These are phyloP conservation scores for Heptranchias perlo DNA, from an alignment of 2,113 vertebrate species.

Conservation along the genomic window DNA sequence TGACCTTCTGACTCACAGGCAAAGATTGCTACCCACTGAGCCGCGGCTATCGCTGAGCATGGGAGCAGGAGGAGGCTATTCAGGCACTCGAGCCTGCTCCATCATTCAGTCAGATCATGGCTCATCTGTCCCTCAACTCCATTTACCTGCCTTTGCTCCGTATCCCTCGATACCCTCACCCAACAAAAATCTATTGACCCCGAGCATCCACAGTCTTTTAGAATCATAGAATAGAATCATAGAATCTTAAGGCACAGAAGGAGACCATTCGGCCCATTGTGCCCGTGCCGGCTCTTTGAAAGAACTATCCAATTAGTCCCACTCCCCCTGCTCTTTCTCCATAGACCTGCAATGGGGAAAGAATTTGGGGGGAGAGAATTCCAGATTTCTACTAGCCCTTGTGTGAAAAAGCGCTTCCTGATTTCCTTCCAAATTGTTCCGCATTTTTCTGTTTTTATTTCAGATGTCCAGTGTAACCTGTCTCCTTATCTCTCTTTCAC, in stretches of 20 bases:
- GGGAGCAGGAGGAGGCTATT: no score
- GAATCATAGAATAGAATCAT: not conserved
- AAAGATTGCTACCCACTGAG: no score
- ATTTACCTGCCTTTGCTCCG: no score
- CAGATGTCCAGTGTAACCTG: not conserved
- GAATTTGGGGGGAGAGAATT: not conserved
- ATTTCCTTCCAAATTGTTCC: not conserved
- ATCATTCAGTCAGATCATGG: no score
- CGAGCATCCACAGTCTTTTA: not conserved
- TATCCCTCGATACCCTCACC: no score
- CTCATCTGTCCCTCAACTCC: no score
- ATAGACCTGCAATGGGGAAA: not conserved
- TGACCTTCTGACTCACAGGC: no score
- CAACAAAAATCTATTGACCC: no score
- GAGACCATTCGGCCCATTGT: not conserved
- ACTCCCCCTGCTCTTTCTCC: no score
- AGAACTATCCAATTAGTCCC: not conserved
- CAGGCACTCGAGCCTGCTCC: no score
- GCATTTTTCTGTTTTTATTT: not conserved
- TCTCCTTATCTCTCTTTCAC: not conserved
- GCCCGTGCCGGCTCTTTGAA: not conserved
- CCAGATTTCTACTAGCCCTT: not conserved
- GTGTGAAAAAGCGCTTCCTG: not conserved
- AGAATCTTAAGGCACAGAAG: not conserved
- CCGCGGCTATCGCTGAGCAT: no score